phyloP scores from a whole-genome alignment of 2,113 vertebrate genomes.

The Podiceps cristatus region DNA sequence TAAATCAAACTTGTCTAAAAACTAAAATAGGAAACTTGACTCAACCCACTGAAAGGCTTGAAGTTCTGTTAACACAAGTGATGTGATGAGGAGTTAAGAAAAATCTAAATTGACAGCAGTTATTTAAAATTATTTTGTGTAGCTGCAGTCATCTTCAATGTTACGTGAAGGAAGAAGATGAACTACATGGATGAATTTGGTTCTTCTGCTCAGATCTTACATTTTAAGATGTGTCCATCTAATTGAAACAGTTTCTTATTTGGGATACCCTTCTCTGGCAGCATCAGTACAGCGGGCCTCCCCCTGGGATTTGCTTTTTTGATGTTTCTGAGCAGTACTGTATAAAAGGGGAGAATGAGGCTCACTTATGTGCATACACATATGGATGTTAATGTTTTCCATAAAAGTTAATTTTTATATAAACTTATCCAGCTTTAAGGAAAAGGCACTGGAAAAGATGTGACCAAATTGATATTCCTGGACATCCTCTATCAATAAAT shows the following conservation, averaged over 20 bases:
- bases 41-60: not conserved
- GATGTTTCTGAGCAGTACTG: not conserved
- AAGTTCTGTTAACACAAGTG: not conserved
- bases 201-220: not conserved
- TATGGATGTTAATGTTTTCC: not conserved
- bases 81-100: not conserved
- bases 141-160: not conserved
- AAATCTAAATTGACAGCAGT: not conserved
- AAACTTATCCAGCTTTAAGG: not conserved
- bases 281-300: rapidly evolving
- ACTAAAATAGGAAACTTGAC: not conserved
- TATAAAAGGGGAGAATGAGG: not conserved
- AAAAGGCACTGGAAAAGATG: not conserved
- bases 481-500: not conserved
- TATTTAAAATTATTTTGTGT: not conserved
- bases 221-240: not conserved
- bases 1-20: not conserved
- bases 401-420: not conserved
- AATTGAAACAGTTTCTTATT: not conserved
- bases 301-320: not conserved
- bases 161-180: not conserved
- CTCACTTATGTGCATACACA: not conserved
- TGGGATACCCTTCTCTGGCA: not conserved
- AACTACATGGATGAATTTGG: not conserved
- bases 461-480: not conserved